Percentiles rank a stretch among this genome's conserved stretches.
These are phyloP conservation scores for Tolmerus cingulatus DNA, from an alignment of 2,888 invertebrate genomes.

Conservation along the genomic window DNA sequence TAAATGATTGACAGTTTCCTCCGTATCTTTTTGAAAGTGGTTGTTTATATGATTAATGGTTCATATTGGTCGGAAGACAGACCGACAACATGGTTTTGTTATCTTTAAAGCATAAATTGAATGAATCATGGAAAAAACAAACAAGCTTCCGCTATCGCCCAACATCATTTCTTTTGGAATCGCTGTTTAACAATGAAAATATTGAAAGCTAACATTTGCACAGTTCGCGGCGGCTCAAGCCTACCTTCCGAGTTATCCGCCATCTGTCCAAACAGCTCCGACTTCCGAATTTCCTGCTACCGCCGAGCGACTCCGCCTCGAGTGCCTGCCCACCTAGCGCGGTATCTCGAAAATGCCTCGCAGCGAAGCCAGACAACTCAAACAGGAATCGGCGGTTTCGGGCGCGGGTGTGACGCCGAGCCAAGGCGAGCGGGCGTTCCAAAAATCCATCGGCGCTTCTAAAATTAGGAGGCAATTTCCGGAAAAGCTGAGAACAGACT, in stretches of 20 bases:
- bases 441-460: background rate
- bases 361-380: background rate
- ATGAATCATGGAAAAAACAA: background rate
- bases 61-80: background rate
- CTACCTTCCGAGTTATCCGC: background rate
- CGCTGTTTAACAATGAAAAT: background rate
- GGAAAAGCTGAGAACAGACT: background rate
- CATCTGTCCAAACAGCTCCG: background rate
- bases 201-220: background rate
- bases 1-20: too few relatives aligned
- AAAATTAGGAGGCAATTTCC: background rate
- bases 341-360: background rate
- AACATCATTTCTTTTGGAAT: background rate
- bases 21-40: background rate
- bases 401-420: background rate
- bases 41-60: background rate
- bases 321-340: background rate
- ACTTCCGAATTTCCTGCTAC: background rate
- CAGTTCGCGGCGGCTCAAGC: background rate
- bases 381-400: background rate
- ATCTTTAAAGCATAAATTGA: background rate
- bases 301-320: background rate
- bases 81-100: background rate
- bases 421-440: background rate
- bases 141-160: background rate